Base-by-base conservation (phyloP, 2,797 vertebrate genomes). In the Intellagama lesueurii region DNA sequence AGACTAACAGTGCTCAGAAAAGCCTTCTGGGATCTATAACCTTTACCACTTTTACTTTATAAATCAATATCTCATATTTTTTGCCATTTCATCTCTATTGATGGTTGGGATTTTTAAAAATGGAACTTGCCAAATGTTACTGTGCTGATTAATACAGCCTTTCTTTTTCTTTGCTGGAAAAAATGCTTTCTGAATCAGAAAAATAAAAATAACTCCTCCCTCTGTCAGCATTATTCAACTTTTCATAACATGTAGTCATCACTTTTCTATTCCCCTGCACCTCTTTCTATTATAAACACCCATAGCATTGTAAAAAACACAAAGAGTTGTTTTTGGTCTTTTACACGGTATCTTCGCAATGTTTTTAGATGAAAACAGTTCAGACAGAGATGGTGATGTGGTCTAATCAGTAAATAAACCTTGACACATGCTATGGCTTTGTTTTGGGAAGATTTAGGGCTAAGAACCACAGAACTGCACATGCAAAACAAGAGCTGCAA, bases 41-140 rank as follows among this genome's bases (percentile, higher is more conserved):
- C 17, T 6, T 69, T 64, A 44, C 60, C 1, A 0, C 24, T 40
- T 81, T 26, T 73, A 26, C 24, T 52, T 81, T 52, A 69, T 72
- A 28, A 72, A 81, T 30, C 64, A 49, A 26, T 73, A 69, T 68
- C 56, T 86, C 49, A 40, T 70, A 40, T 35, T 24, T 49, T 73
- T 76, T 69, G 87, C 64, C 91, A 94, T 35, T 91, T 89, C 86
- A 83, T 92, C 64, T 85, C 75, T 89, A 82, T 5, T 83, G 56
- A 8, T 35, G 26, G 52, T 56, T 56, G 52, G 9, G 52, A 11
- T 9, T 60, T 28, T 77, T 7, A 47, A 64, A 77, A 64, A 5
- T 77, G 24, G 32, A 85, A 24, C 5, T 19, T 69, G 72, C 56
- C 19, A n/a, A 89, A 40, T 89, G 75, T 28, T 89, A 68, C 35